Conservation (phyloP, 2,888 invertebrate genomes). For the Luperina nickerlii region DNA sequence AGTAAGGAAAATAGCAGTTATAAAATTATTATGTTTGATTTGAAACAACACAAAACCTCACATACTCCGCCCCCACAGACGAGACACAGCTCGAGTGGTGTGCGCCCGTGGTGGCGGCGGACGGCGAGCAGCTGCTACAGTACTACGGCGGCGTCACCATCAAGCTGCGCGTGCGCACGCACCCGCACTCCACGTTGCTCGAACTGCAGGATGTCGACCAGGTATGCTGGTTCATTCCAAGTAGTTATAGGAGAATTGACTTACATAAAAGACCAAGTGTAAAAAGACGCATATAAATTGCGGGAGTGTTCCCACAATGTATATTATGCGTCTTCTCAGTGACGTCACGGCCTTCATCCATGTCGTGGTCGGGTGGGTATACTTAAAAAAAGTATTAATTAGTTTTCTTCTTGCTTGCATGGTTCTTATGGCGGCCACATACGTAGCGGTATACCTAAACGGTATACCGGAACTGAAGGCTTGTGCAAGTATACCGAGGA, state of each 20-base stretch:
- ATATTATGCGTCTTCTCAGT: not conserved
- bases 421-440: too few relatives aligned
- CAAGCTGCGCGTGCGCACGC: slow-evolving; percentile 79
- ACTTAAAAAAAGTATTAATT: not conserved
- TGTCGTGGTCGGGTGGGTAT: not conserved
- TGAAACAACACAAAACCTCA: not conserved
- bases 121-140: slow-evolving; percentile 83
- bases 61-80: slow-evolving; percentile 52
- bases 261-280: too few relatives aligned
- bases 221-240: slow-evolving; percentile 61
- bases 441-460: too few relatives aligned
- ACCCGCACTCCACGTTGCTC: slow-evolving; percentile 82
- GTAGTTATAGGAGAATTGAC: not conserved
- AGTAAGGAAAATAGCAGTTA: not conserved
- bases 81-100: slow-evolving; percentile 75
- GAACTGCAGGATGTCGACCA: slow-evolving; percentile 81
- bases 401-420: not conserved
- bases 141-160: slow-evolving; percentile 73
- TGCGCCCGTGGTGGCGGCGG: slow-evolving; percentile 75
- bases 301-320: not conserved
- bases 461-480: too few relatives aligned
- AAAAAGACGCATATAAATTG: not conserved
- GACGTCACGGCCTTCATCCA: not conserved
- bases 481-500: too few relatives aligned
- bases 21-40: not conserved